Evolutionary conservation across 2,888 invertebrate genomes (phyloP).

Genomic region (Onchidella celtica): DNA sequence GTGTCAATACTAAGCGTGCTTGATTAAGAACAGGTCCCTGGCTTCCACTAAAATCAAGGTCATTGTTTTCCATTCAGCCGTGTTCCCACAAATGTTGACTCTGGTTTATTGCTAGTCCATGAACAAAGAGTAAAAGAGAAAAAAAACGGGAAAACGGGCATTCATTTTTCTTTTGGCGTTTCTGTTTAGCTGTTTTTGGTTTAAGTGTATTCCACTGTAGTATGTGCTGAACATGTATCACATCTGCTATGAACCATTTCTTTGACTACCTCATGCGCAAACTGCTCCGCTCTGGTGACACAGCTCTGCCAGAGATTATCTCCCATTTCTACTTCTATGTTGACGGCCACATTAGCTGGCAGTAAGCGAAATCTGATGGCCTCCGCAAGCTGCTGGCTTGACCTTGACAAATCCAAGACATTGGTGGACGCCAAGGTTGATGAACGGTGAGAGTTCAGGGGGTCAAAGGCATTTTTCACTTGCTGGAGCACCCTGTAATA

Average conservation of each 20-base stretch:
- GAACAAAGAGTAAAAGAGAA: no score
- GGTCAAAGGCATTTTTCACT: conserved; percentile 83
- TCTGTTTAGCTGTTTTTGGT: no score
- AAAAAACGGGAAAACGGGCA: no score
- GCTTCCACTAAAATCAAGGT: no score
- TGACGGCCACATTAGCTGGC: conserved; percentile 73
- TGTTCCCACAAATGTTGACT: no score
- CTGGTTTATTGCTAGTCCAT: no score
- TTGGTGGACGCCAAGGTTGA: conserved; percentile 66
- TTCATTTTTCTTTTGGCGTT: no score
- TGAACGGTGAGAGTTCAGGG: conserved; percentile 67
- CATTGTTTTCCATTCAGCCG: no score
- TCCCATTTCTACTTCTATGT: conserved; percentile 59
- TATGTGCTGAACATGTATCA: no score
- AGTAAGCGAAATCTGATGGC: conserved; percentile 82
- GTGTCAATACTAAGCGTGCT: no score
- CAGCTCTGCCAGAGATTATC: conserved; percentile 61
- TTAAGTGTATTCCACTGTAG: no score
- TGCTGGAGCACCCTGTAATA: conserved; percentile 81
- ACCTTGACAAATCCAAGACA: conserved; percentile 85
- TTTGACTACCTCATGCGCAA: conserved; percentile 71
- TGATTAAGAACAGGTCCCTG: no score
- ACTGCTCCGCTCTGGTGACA: conserved; percentile 73
- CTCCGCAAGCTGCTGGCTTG: conserved; percentile 85
- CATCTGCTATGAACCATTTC: not conserved